Percentiles rank a stretch among this genome's conserved stretches.
Conservation (phyloP, 2,113 vertebrate species). For the Hippocampus guttulatus region DNA sequence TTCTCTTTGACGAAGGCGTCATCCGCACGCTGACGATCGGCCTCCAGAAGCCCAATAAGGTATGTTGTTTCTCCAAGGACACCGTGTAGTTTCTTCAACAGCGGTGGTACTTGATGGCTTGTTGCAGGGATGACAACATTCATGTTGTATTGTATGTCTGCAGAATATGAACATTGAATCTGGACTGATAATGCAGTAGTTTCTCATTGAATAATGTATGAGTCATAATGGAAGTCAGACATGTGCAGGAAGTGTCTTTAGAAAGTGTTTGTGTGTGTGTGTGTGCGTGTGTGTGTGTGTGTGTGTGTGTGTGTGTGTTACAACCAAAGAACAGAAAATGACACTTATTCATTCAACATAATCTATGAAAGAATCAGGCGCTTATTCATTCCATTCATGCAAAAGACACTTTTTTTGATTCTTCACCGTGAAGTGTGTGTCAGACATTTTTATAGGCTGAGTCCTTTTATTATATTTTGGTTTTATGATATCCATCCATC, state of each 20-base stretch:
- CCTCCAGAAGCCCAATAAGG: slow-evolving; percentile 80
- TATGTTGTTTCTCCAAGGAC: slow-evolving; percentile 75
- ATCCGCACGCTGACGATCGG: slow-evolving; percentile 75
- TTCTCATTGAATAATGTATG: not conserved
- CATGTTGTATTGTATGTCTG: not conserved
- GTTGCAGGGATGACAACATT: slow-evolving; percentile 37
- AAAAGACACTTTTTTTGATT: too few species aligned
- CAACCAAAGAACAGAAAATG: not conserved
- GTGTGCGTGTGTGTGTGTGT: too few species aligned
- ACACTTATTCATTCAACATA: too few species aligned
- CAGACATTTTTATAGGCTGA: too few species aligned
- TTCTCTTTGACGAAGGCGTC: slow-evolving; percentile 74
- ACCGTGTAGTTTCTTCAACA: slow-evolving; percentile 72
- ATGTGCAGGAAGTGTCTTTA: not conserved
- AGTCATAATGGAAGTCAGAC: not conserved
- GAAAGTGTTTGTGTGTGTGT: not conserved
- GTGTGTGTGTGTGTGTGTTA: not conserved
- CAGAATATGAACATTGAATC: not conserved
- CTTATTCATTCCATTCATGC: too few species aligned
- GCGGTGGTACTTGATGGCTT: slow-evolving; percentile 45
- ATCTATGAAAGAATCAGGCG: too few species aligned
- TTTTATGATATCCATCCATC: too few species aligned
- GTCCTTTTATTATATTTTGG: too few species aligned
- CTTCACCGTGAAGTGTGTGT: too few species aligned
- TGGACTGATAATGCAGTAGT: not conserved